Evolutionary conservation across 1,140 invertebrate species (phyloP), one percentile per base, ranked within the genome.

Genomic region (Anoplophora glabripennis): DNA sequence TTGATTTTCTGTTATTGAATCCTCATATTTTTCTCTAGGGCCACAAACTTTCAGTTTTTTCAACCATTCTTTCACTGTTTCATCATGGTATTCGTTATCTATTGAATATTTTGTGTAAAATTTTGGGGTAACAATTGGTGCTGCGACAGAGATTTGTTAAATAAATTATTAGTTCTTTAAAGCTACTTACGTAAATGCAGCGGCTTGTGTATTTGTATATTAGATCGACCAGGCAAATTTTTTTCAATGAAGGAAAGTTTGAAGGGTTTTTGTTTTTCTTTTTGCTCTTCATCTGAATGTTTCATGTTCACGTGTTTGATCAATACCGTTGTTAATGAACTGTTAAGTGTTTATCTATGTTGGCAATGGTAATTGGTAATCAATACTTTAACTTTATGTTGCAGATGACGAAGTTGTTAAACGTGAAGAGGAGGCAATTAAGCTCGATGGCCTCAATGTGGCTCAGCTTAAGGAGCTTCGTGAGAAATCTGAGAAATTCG

Each of bases 371-470:
- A 21, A 14, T 46, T 4, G 7, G 14, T 14, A 18, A 46, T 46
- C 3, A 46, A 15, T 45, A 45, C 42, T 45, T 8, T 12, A 8
- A 12, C 14, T 12, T 35, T 66, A 34, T 58, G 58, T 74, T 75
- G 0, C 69, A 87, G 90, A 93, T 80, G 85, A 88, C 71, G 87
- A 92, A 75, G 86, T 87, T 1, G 81, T 92, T 8, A 73, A 86
- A 69, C 86, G 93, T 51, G 96, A 98, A 76, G 96, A 96, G 79
- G 96, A 99, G 80, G 92, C 95, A 0, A 98, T 99, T 61, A 94
- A 96, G 72, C 77, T 99, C 11, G 97, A 99, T 81, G 94, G 91
- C 3, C 78, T 99, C 51, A 98, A 90, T 80, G 92, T 94, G 0
- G 90, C 94, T 34, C 93, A 98, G 78, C 81, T 98, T 67, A 94